Conservation (phyloP, 2,888 invertebrate genomes). For the Busseola fusca region DNA sequence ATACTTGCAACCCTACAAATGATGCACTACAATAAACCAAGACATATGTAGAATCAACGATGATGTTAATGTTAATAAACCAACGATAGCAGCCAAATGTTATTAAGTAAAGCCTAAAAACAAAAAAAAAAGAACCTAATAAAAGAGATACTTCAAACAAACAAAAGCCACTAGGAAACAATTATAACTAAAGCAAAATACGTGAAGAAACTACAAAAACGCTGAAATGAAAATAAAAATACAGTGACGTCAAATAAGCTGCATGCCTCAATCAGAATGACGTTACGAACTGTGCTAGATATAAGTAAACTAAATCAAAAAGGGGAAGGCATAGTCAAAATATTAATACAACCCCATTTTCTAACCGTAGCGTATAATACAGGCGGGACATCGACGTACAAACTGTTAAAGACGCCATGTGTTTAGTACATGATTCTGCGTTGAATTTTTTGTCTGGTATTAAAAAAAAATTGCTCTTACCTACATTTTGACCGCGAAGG, state of each 20-base stretch:
- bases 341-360: slow-evolving; percentile 3
- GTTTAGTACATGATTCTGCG: background rate
- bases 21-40: background rate
- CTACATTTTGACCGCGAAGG: background rate
- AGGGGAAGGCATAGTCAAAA: slow-evolving; percentile 39
- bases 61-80: slow-evolving; percentile 33
- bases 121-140: slow-evolving; percentile 19
- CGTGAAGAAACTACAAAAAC: slow-evolving; percentile 1
- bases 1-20: background rate
- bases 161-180: slow-evolving; percentile 14
- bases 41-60: background rate
- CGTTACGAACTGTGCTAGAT: background rate
- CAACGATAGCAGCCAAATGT: slow-evolving; percentile 46
- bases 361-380: background rate
- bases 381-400: too few relatives aligned
- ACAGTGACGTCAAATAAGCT: slow-evolving; percentile 25
- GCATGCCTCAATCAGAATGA: slow-evolving; percentile 38
- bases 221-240: slow-evolving; percentile 1
- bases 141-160: background rate
- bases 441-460: background rate
- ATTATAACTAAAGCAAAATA: slow-evolving; percentile 33
- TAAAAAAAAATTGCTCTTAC: too few relatives aligned
- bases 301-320: slow-evolving; percentile 3
- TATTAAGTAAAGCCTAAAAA: slow-evolving; percentile 47
- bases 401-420: background rate